phyloP scores from a whole-genome alignment of 1,140 invertebrate species.

The Brachionus paranguensis region DNA sequence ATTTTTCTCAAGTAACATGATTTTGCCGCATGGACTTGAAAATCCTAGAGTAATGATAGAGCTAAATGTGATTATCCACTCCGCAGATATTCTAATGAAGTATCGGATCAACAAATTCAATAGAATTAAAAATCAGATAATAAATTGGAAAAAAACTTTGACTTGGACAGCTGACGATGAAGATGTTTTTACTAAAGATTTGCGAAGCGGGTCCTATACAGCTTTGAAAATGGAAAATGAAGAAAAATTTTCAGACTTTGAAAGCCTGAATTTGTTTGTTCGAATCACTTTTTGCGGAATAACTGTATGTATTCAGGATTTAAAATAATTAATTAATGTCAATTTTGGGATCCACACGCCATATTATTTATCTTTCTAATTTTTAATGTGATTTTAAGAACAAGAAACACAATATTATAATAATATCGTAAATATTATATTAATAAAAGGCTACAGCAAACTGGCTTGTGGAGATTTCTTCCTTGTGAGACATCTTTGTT shows the following conservation, averaged over 20 bases:
- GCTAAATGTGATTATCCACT: neutral
- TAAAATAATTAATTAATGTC: neutral
- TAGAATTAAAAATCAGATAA: neutral
- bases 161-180: neutral
- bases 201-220: neutral
- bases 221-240: constrained; percentile 14
- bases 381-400: too few species aligned
- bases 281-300: constrained; percentile 12
- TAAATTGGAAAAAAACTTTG: constrained; percentile 1
- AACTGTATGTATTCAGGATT: neutral
- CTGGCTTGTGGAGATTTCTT: too few species aligned
- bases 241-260: neutral
- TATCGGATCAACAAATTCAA: neutral
- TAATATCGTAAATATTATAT: too few species aligned
- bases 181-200: neutral
- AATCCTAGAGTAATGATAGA: neutral
- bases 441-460: too few species aligned
- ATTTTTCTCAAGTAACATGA: neutral
- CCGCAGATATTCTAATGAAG: constrained; percentile 1
- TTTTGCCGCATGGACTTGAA: neutral
- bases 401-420: too few species aligned
- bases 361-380: too few species aligned
- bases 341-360: too few species aligned
- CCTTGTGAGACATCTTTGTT: too few species aligned
- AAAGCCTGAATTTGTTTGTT: constrained; percentile 16